Evolutionary conservation across 2,888 invertebrate species (phyloP).

Genomic region (Apomyelois bistriatella): DNA sequence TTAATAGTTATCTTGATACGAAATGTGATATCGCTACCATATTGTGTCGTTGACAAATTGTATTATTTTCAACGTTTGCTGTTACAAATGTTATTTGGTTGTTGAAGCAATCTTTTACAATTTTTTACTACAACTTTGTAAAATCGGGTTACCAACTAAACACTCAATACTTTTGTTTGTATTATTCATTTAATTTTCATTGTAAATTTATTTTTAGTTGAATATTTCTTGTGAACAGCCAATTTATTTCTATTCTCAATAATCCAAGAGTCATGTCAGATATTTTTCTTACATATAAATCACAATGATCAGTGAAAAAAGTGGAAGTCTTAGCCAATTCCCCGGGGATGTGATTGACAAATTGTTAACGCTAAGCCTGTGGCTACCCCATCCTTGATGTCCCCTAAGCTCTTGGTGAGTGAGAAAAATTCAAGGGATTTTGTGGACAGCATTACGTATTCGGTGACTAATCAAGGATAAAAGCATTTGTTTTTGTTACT

Average conservation of each 20-base stretch:
- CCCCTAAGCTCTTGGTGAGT: conserved; percentile 22
- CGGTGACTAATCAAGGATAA: neutral
- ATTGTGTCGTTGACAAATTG: neutral
- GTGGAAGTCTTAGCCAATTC: conserved; percentile 26
- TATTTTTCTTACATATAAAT: conserved; percentile 15
- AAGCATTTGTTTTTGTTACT: neutral
- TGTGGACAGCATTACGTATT: conserved; percentile 8
- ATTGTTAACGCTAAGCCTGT: conserved; percentile 31
- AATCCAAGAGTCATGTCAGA: conserved; percentile 7
- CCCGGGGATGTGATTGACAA: conserved; percentile 35
- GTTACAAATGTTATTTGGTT: neutral
- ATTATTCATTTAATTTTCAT: no score
- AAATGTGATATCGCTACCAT: conserved; percentile 1
- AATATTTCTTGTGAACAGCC: neutral
- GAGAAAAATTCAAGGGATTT: conserved; percentile 21
- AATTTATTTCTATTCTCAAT: conserved; percentile 7
- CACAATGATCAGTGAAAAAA: conserved; percentile 19
- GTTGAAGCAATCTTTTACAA: neutral
- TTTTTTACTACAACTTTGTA: no score
- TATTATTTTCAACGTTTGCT: neutral
- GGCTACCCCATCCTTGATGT: conserved; percentile 22
- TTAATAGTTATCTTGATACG: neutral
- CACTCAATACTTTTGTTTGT: no score
- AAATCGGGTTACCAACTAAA: no score
- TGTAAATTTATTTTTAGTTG: neutral